phyloP scores from a whole-genome alignment of 2,113 vertebrate species.

The Pseudopipra pipra region DNA sequence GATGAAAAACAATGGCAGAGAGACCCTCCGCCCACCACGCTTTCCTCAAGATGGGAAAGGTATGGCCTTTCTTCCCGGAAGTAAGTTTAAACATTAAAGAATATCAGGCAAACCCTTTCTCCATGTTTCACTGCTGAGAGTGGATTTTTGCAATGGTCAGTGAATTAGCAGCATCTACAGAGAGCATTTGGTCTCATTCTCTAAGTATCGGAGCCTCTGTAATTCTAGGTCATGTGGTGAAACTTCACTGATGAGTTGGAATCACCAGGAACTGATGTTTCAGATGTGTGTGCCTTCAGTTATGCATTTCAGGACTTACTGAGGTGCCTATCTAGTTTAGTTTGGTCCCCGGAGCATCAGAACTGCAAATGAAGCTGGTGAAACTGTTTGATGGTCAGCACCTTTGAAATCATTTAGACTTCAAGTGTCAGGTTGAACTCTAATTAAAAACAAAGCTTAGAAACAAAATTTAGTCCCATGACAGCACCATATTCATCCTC shows the following conservation, averaged over 20 bases:
- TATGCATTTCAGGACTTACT: neutral
- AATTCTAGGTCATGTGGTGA: neutral
- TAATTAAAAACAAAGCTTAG: neutral
- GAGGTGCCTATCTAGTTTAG: neutral
- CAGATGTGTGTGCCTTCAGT: neutral
- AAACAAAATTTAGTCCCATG: neutral
- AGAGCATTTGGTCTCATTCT: neutral
- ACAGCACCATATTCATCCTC: neutral
- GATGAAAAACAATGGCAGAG: neutral
- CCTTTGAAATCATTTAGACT: neutral
- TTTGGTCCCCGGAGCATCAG: neutral
- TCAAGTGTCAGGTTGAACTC: neutral
- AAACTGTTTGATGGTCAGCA: neutral
- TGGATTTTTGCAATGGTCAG: neutral
- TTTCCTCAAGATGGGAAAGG: neutral
- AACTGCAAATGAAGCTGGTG: neutral
- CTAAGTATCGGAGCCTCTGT: neutral
- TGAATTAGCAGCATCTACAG: neutral
- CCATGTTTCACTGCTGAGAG: neutral
- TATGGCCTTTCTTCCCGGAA: neutral
- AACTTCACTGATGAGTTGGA: neutral
- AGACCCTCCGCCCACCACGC: neutral
- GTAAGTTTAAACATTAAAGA: neutral
- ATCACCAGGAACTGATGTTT: neutral
- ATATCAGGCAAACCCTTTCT: neutral